Evolutionary conservation across 1,140 invertebrate species (phyloP).

Genomic region (Mesaphorura yosii): DNA sequence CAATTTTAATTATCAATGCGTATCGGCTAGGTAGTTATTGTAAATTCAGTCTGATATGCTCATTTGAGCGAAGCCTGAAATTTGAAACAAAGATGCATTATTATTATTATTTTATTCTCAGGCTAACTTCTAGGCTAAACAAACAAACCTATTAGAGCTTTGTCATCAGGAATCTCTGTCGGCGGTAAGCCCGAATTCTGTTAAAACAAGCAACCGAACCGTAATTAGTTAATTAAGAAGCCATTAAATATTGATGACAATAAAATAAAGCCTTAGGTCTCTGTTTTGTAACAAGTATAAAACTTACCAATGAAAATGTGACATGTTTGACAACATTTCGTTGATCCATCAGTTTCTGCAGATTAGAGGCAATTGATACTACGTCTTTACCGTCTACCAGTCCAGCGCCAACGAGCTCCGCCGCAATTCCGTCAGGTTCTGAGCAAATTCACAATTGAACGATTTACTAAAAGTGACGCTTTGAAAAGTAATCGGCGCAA

Average conservation of each 20-base stretch:
- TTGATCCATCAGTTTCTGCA: conserved; percentile 78
- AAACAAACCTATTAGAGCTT: conserved; percentile 85
- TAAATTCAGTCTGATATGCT: conserved; percentile 68
- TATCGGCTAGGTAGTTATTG: not conserved
- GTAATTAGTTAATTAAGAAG: not conserved
- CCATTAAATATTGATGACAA: too few relatives aligned
- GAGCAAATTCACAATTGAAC: too few relatives aligned
- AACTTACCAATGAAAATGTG: conserved; percentile 80
- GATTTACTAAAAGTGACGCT: too few relatives aligned
- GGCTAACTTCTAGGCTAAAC: too few relatives aligned
- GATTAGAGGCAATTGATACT: conserved; percentile 76
- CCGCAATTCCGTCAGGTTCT: conserved; percentile 88
- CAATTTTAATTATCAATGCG: not conserved
- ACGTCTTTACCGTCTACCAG: conserved; percentile 85
- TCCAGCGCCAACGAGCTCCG: conserved; percentile 85
- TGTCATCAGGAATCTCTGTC: conserved; percentile 82
- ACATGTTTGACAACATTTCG: conserved; percentile 51
- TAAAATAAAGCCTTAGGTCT: too few relatives aligned
- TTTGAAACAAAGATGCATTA: too few relatives aligned
- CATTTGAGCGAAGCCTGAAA: conserved; percentile 92
- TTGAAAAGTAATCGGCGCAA: too few relatives aligned
- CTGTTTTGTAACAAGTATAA: not conserved
- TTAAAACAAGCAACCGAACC: not conserved
- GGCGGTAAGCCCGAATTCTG: conserved; percentile 68
- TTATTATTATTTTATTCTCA: too few relatives aligned